Base-by-base conservation (phyloP, 2,888 invertebrate species). In the Ochropleura leucogaster region DNA sequence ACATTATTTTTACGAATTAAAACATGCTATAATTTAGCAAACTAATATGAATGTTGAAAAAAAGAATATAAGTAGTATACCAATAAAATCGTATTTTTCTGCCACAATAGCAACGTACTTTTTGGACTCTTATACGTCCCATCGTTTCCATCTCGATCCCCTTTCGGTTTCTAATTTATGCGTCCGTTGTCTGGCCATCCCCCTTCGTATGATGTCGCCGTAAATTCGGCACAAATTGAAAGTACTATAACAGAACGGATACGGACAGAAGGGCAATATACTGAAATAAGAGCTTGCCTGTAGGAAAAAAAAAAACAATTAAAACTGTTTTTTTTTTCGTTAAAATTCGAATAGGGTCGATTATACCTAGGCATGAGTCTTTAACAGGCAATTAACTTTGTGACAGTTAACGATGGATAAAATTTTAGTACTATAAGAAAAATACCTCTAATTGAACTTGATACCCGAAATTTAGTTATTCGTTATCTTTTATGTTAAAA, bases 201-300 rank as follows among this genome's bases (percentile, higher is more conserved):
- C 91, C 89, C 79, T 79, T 84, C 81, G 82, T 82, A 74, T 89
- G 88, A 89, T 89, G 89, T 89, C 85, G 85, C 83, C 89, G 90
- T 91, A 91, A 90, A 92, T 92, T 90, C 86, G 78, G 88, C 89
- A 91, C 95, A 95, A 95, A 95, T 95, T 95, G 95, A 95, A 95
- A 93, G 93, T 82, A 90, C 74, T 85, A 84, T 79, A 74, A 59
- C 86, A 85, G 86, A 87, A 87, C 85, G 86, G 82, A 60, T 57
- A 82, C 6, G 51, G 40, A 1, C 72, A 82, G 82, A 85, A 82
- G 72, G 69, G 16, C 40, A 49, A 79, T 51, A 44, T 57, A 49
- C 7, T 18, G 10, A 0, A 12, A 51, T 51, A 40, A 6, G 55
- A 68, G 42, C 4, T 51, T 60, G 16, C 10, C 12, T 42, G 6